Conservation (phyloP, 2,113 vertebrate species). For the Neolamprologus devosi region DNA sequence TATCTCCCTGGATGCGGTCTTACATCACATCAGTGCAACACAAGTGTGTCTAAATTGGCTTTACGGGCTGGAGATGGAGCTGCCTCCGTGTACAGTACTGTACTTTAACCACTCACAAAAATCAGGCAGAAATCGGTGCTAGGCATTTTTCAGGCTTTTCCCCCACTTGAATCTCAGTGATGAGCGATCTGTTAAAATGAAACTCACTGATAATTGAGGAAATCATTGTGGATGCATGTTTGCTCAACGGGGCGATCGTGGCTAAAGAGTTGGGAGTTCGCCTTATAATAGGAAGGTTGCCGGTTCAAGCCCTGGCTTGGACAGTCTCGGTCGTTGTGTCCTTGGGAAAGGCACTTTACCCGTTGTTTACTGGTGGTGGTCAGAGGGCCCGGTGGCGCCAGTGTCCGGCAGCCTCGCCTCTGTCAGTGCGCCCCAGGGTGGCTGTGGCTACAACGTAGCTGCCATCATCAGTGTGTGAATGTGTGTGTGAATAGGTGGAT, state of each 20-base stretch:
- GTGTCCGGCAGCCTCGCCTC: fast-evolving
- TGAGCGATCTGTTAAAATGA: neutral
- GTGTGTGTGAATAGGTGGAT: neutral
- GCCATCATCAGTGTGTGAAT: no score
- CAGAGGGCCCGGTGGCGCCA: neutral
- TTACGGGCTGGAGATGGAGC: neutral
- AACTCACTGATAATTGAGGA: slow-evolving; percentile 3
- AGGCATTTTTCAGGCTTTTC: neutral
- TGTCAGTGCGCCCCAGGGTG: neutral
- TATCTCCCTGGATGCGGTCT: neutral
- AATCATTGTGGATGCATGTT: neutral
- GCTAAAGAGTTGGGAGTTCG: fast-evolving
- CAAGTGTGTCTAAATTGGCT: neutral
- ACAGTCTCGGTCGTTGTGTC: fast-evolving
- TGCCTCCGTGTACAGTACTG: neutral
- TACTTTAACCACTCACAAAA: neutral
- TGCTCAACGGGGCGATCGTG: fast-evolving
- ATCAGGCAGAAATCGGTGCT: neutral
- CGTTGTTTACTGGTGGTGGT: fast-evolving
- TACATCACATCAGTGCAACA: neutral
- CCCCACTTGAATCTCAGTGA: neutral
- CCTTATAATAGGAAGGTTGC: neutral
- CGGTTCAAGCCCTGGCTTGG: fast-evolving
- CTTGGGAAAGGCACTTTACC: fast-evolving
- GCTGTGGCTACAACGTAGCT: neutral